Conservation (phyloP, 1,140 invertebrate species). For the Diorhabda elongata region DNA sequence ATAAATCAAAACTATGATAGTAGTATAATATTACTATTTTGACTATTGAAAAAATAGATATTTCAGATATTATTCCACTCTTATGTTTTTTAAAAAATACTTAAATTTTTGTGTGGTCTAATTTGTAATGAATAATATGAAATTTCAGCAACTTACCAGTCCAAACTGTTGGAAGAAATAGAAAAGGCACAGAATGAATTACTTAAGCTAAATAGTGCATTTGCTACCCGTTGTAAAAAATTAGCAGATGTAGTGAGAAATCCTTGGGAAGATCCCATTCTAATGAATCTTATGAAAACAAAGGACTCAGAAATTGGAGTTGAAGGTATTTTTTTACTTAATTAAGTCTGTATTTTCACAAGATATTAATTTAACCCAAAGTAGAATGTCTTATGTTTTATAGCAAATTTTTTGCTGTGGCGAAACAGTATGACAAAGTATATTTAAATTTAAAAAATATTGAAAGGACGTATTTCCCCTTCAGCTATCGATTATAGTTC, state of each 20-base stretch:
- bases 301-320: constrained; percentile 35
- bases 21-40: no score
- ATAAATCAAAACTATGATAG: no score
- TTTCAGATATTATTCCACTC: neutral
- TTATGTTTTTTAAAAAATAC: neutral
- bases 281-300: constrained; percentile 34
- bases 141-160: constrained; percentile 10
- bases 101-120: neutral
- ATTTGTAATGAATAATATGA: neutral
- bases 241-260: constrained; percentile 40
- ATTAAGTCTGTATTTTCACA: neutral
- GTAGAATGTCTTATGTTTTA: no score
- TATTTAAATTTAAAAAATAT: no score
- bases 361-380: constrained; percentile 14
- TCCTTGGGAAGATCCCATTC: constrained; percentile 41
- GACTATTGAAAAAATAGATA: neutral
- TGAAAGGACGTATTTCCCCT: no score
- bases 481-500: no score
- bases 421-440: no score
- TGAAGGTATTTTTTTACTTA: constrained; percentile 30
- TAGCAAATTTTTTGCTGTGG: no score
- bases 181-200: constrained; percentile 37
- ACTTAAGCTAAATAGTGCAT: constrained; percentile 34
- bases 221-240: constrained; percentile 39
- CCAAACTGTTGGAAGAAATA: constrained; percentile 31